These are phyloP conservation scores for Oreochromis grahami DNA, from an alignment of 2,797 vertebrate genomes.

Conservation along the genomic window DNA sequence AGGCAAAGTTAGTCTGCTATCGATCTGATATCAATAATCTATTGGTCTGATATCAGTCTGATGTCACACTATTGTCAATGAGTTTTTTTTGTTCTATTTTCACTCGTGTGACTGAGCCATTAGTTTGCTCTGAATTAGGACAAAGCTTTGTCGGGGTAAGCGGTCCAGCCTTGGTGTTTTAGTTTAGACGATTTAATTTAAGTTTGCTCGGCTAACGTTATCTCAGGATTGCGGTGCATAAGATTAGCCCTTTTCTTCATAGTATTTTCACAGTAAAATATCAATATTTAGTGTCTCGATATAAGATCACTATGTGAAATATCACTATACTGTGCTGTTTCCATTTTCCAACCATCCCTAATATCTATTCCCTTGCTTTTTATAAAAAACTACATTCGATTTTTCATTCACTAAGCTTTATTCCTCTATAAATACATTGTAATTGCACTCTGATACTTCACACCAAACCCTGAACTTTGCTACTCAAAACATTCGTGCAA, in stretches of 20 bases:
- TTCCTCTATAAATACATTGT: background rate
- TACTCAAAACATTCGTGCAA: background rate
- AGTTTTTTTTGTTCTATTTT: background rate
- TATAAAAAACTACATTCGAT: background rate
- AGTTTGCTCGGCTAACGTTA: background rate
- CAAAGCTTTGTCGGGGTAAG: background rate
- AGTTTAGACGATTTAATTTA: fast-evolving
- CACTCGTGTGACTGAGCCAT: background rate
- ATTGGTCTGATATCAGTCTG: background rate
- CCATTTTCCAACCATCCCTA: background rate
- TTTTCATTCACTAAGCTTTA: background rate
- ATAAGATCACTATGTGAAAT: background rate
- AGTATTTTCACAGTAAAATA: background rate
- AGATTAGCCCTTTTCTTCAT: background rate
- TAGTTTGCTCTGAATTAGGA: background rate
- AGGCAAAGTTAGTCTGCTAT: background rate
- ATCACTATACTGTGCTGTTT: background rate
- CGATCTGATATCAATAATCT: background rate
- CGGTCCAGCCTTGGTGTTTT: background rate
- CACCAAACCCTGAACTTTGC: background rate
- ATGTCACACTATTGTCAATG: background rate
- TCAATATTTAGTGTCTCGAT: background rate
- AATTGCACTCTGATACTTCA: background rate
- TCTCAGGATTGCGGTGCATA: background rate
- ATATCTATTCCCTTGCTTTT: background rate